phyloP scores from a whole-genome alignment of 2,888 invertebrate species.

The Labia minor region DNA sequence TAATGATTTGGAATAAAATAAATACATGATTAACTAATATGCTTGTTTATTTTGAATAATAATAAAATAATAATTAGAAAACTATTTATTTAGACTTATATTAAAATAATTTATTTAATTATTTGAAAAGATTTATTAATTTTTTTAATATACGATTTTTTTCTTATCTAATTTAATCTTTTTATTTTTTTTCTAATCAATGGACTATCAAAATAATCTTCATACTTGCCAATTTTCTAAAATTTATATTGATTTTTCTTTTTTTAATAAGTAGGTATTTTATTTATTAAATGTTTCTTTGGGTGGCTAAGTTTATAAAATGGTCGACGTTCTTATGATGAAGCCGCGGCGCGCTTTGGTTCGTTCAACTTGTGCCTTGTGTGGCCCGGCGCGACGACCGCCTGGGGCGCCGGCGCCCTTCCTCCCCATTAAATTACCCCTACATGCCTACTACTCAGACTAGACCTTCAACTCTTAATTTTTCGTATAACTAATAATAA shows the following conservation, averaged over 20 bases:
- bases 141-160: background rate
- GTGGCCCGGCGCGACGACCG: constrained; percentile 24
- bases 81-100: too few species aligned
- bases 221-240: background rate
- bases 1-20: too few species aligned
- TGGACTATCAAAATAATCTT: background rate
- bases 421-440: constrained; percentile 16
- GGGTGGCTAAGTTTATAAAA: too few species aligned
- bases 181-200: background rate
- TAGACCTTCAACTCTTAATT: too few species aligned
- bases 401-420: constrained; percentile 25
- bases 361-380: constrained; percentile 27
- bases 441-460: too few species aligned
- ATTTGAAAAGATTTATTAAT: background rate
- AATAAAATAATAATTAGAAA: too few species aligned
- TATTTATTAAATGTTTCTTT: too few species aligned
- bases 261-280: background rate
- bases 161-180: background rate
- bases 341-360: background rate
- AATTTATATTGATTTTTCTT: background rate
- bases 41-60: too few species aligned
- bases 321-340: background rate
- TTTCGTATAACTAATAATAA: too few species aligned
- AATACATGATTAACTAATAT: too few species aligned
- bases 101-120: too few species aligned